These are phyloP conservation scores for Corvus moneduloides DNA, from an alignment of 2,113 vertebrate genomes.

Conservation along the genomic window DNA sequence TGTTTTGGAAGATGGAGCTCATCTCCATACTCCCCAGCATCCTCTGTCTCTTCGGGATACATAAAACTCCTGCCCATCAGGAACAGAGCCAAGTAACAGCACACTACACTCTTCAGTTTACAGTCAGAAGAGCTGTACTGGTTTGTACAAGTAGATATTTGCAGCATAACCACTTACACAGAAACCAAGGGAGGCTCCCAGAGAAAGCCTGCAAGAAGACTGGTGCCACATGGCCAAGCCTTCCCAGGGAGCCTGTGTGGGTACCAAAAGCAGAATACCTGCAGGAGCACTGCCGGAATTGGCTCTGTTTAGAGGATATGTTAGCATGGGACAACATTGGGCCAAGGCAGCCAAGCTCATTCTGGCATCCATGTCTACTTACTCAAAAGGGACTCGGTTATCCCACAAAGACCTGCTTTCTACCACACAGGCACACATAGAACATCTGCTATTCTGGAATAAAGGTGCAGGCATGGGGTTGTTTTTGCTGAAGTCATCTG, in stretches of 20 bases:
- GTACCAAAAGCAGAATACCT: background rate
- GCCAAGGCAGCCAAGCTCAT: background rate
- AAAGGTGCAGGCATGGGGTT: background rate
- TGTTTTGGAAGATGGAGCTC: background rate
- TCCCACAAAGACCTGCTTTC: background rate
- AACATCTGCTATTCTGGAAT: background rate
- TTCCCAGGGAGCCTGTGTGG: background rate
- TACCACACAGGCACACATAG: fast-evolving
- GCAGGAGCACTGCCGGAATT: background rate
- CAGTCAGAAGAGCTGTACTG: background rate
- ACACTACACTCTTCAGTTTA: background rate
- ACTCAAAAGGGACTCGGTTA: background rate
- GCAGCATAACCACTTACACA: background rate
- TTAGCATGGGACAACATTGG: background rate
- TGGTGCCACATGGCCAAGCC: background rate
- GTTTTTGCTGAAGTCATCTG: background rate
- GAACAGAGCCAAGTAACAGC: background rate
- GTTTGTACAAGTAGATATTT: background rate
- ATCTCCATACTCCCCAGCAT: background rate
- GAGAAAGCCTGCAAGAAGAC: background rate
- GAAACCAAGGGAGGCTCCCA: background rate
- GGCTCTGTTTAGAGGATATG: background rate
- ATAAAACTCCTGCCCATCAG: background rate
- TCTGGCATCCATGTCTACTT: background rate
- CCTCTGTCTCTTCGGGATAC: background rate